These are phyloP conservation scores for Thamnophis elegans DNA, from an alignment of 2,797 vertebrate genomes.

Conservation along the genomic window DNA sequence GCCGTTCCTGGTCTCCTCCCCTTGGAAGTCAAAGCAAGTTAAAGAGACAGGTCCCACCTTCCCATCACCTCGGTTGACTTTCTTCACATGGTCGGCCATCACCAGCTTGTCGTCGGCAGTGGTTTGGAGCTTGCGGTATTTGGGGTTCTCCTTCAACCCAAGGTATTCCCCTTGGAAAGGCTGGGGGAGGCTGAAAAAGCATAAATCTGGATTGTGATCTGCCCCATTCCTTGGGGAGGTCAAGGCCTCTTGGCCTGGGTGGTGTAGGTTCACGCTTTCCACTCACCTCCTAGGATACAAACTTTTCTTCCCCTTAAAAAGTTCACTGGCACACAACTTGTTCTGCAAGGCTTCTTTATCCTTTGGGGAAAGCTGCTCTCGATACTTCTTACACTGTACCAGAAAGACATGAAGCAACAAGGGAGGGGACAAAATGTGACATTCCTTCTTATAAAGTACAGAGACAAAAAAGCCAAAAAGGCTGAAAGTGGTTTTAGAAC, in stretches of 20 bases:
- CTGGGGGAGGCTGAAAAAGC: slow-evolving; percentile 64
- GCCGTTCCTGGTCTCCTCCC: too few species aligned
- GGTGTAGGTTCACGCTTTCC: background rate
- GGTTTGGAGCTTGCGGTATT: slow-evolving; percentile 66
- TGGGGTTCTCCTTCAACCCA: slow-evolving; percentile 70
- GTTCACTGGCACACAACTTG: slow-evolving; percentile 74
- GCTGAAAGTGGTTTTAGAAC: background rate
- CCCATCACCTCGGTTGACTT: slow-evolving; percentile 73
- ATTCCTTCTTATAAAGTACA: background rate
- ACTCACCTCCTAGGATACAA: slow-evolving; percentile 74
- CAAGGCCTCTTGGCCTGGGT: background rate
- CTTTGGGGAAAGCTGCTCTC: slow-evolving; percentile 59
- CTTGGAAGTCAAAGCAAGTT: background rate
- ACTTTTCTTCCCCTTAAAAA: slow-evolving; percentile 76
- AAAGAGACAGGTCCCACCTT: slow-evolving; percentile 65
- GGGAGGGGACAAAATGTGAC: background rate
- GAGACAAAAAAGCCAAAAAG: background rate
- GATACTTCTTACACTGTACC: slow-evolving; percentile 75
- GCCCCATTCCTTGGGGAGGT: too few species aligned
- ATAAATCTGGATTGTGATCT: background rate
- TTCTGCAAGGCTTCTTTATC: slow-evolving; percentile 60
- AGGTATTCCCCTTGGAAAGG: slow-evolving; percentile 73
- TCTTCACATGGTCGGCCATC: slow-evolving; percentile 68
- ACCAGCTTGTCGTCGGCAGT: slow-evolving; percentile 67
- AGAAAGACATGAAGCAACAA: background rate